Evolutionary conservation across 2,113 vertebrate genomes (phyloP).

Genomic region (Antennarius striatus): DNA sequence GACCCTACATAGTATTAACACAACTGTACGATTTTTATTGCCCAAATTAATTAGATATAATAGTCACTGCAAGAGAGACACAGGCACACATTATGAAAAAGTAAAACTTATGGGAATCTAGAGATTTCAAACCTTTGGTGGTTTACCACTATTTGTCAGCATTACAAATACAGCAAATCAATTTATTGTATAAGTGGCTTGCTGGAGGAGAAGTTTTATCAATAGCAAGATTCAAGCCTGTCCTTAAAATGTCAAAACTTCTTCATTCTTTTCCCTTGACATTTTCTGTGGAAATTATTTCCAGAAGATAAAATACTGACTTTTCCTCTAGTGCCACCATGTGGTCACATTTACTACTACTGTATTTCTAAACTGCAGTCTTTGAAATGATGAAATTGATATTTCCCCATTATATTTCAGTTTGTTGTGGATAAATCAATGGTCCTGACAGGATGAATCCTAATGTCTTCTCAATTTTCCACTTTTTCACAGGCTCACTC

Average conservation of each 20-base stretch:
- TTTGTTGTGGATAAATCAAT: too few species aligned
- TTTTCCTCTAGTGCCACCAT: slow-evolving; percentile 9
- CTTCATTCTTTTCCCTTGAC: neutral
- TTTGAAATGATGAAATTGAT: neutral
- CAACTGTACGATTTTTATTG: neutral
- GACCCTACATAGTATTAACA: neutral
- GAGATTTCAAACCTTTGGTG: neutral
- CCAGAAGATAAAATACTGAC: neutral
- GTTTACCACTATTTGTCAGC: neutral
- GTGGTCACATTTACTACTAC: slow-evolving; percentile 2
- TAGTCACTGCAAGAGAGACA: neutral
- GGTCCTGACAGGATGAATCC: neutral
- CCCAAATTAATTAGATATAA: neutral
- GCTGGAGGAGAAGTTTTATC: neutral
- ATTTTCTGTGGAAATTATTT: neutral
- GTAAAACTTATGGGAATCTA: neutral
- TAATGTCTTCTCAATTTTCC: neutral
- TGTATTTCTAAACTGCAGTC: neutral
- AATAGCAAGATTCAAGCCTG: slow-evolving; percentile 1
- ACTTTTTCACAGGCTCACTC: too few species aligned
- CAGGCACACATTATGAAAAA: neutral
- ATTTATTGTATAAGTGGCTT: neutral
- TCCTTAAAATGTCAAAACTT: neutral
- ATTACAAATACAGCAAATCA: neutral
- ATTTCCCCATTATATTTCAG: neutral